Percentiles rank a stretch among this genome's conserved stretches.
phyloP scores from a whole-genome alignment of 2,797 vertebrate species.

The Diplodus sargus region DNA sequence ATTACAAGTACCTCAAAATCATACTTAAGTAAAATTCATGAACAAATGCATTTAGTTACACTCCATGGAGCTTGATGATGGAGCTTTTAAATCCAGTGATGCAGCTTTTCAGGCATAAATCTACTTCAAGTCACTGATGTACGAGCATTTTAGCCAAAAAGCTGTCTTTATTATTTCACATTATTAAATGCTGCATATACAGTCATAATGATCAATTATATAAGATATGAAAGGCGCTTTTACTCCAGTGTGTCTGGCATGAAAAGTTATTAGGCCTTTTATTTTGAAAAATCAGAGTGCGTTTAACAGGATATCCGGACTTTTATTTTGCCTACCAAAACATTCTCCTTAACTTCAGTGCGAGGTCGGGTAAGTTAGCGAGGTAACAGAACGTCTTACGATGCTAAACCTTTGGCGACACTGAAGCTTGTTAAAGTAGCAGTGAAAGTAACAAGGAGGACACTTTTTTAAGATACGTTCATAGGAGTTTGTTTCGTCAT shows the following conservation, averaged over 20 bases:
- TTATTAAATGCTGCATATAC: neutral
- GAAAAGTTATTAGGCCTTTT: neutral
- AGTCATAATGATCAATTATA: no score
- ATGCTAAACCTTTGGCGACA: neutral
- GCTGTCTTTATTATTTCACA: neutral
- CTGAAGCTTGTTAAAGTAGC: neutral
- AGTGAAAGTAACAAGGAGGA: neutral
- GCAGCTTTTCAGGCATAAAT: neutral
- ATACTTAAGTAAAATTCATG: no score
- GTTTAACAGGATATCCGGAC: conserved; percentile 42
- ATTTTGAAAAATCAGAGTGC: conserved; percentile 19
- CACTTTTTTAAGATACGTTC: neutral
- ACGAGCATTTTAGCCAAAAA: neutral
- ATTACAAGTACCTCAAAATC: no score
- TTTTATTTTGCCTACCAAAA: conserved; percentile 30
- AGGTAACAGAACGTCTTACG: rapidly evolving
- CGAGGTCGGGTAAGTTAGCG: rapidly evolving
- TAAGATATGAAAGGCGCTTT: no score
- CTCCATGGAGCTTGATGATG: no score
- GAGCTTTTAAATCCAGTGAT: no score
- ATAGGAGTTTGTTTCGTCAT: neutral
- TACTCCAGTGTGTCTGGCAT: neutral
- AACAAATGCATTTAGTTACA: no score
- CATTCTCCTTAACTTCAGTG: neutral
- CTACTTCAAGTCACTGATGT: neutral